Evolutionary conservation across 1,140 invertebrate genomes (phyloP), one percentile per base, ranked within the genome.

Genomic region (Drosophila eugracilis): DNA sequence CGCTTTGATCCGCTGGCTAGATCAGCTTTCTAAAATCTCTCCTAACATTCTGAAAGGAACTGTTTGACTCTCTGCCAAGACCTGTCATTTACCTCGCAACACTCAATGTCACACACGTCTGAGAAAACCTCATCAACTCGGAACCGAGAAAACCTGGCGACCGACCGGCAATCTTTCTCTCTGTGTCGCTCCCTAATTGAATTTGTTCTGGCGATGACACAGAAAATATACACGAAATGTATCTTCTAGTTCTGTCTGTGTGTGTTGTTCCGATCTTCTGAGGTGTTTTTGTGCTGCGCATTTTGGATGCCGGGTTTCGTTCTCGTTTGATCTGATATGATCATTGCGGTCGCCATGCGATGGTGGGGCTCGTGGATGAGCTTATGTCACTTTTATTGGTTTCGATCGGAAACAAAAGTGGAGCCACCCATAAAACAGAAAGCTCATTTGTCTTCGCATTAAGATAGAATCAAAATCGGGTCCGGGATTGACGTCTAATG

Each of bases 381-480:
- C 83, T 88, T 88, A 88, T 88, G 83, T 88, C 83, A 88, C 80
- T 84, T 78, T 60, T 78, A 89, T 89, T 89, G 84, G 75, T 76
- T 76, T 65, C 60, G 70, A 88, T 89, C 71, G 84, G 69, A 75
- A 81, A 81, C 63, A 69, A 54, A 50, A 42, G 41, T 49, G 30
- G 37, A 58, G 15, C 32, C 57, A 26, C 36, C 53, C 52, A 44
- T 44, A 32, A 62, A 77, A 62, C 52, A 21, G 59, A 81, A 88
- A 88, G 59, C 77, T 67, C 77, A 81, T 86, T 86, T 86, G 77
- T 85, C 73, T 85, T 54, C 21, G 63, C 22, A 60, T 69, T 81
- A 24, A 81, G 77, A 81, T 85, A 37, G 42, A 62, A 54, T 71
- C 44, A n/a, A 14, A 26, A 28, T 53, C 14, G 37, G 28, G 30